phyloP scores from a whole-genome alignment of 2,113 vertebrate genomes.

The Osmerus mordax region DNA sequence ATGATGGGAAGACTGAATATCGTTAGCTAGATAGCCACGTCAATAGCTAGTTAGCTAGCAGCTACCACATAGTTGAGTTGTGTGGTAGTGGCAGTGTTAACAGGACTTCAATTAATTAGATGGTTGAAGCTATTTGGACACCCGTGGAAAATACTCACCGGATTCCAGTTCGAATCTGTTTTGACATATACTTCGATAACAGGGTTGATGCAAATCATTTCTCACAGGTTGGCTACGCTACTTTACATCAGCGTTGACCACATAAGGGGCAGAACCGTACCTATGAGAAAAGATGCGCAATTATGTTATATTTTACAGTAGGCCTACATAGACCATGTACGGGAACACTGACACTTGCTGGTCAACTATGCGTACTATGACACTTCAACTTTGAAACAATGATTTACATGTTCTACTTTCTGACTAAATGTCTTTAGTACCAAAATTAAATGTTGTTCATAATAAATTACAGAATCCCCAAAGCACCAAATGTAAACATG shows the following conservation, averaged over 20 bases:
- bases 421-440: background rate
- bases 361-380: background rate
- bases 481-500: background rate
- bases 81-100: too few relatives aligned
- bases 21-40: background rate
- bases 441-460: too few relatives aligned
- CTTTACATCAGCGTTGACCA: constrained; percentile 37
- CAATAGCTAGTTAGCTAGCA: background rate
- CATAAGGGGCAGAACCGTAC: constrained; percentile 21
- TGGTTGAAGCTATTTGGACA: too few relatives aligned
- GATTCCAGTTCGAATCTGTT: constrained; percentile 1
- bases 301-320: background rate
- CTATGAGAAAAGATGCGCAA: constrained; percentile 38
- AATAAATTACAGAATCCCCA: too few relatives aligned
- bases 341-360: constrained; percentile 25
- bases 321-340: accelerated
- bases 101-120: too few relatives aligned
- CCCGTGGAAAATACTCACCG: too few relatives aligned
- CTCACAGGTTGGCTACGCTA: constrained; percentile 32
- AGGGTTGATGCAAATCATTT: constrained; percentile 53
- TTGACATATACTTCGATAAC: constrained; percentile 17
- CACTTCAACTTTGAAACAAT: background rate
- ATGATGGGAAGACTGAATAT: too few relatives aligned
- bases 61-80: too few relatives aligned
- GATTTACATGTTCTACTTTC: background rate